Evolutionary conservation across 2,113 vertebrate species (phyloP).

Genomic region (Lynx canadensis): DNA sequence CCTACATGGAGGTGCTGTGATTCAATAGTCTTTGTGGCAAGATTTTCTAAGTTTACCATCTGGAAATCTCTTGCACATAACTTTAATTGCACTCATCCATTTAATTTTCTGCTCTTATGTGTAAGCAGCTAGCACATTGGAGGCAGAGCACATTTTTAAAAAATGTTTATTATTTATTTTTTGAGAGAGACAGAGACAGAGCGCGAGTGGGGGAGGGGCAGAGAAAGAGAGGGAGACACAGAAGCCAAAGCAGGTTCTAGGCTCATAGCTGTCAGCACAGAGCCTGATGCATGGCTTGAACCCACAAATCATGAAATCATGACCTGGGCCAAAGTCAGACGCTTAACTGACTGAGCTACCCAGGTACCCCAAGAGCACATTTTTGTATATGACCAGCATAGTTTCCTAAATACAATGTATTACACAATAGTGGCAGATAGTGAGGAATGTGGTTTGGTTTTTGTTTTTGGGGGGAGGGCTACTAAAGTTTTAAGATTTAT

Average conservation of each 20-base stretch:
- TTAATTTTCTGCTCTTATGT: slow-evolving; percentile 12
- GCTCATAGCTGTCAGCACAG: no score
- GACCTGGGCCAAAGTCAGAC: no score
- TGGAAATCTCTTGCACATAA: neutral
- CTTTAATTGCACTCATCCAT: neutral
- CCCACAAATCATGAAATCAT: no score
- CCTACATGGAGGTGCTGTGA: neutral
- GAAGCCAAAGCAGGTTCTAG: no score
- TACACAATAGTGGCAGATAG: neutral
- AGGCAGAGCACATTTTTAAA: neutral
- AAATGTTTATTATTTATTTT: no score
- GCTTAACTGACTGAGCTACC: no score
- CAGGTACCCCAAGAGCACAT: no score
- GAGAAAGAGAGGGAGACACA: no score
- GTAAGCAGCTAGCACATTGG: neutral
- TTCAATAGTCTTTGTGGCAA: neutral
- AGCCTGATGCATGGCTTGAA: no score
- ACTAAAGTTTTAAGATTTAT: slow-evolving; percentile 41
- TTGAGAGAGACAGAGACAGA: no score
- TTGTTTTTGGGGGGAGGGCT: neutral
- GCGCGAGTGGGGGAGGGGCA: no score
- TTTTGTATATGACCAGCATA: neutral
- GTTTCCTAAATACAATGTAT: neutral
- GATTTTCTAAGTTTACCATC: neutral
- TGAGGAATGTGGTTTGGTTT: neutral